Base-by-base conservation (phyloP, 2,888 invertebrate genomes). In the Meteorus colon region DNA sequence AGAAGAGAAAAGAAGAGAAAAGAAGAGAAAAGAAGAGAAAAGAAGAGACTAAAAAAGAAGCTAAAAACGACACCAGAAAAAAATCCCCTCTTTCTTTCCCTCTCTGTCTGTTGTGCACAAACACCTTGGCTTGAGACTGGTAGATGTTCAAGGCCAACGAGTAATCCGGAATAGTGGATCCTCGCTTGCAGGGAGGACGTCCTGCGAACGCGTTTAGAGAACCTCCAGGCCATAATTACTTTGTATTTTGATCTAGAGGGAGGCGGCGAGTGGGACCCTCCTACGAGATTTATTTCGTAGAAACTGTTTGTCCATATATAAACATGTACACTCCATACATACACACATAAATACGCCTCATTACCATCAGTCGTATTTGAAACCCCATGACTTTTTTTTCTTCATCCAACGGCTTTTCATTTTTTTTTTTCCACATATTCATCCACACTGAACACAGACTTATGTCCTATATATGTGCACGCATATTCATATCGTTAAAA, bases 61-160 rank as follows among this genome's bases (percentile, higher is more conserved):
- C 34, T 34, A 34, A 34, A 34, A 34, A 34, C 34, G 70, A 71
- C 73, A 62, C n/a, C 14, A 31, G 31, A 14, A 62, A 31, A 62
- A 62, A 60, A 69, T 74, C 60, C 70, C 70, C 8, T 62, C 69
- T 31, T 51, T 29, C 29, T 51, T 62, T 74, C 29, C n/a, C 41
- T 29, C 69, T 75, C 51, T 63, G 37, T 41, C 34, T 48, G 71
- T 10, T 62, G 55, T 8, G 19, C 55, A 55, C 55, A 55, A 74
- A 75, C 68, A 68, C 73, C 74, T 70, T 63, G 72, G 6, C 19
- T 8, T 1, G 10, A 55, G 55, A 55, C 55, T 55, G 55, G 19
- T 19, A 77, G 75, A 77, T 77, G 81, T 86, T 80, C 87, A 87
- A 87, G 87, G 87, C 85, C 86, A 88, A 86, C 88, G 82, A 84